Evolutionary conservation across 2,888 invertebrate species (phyloP).

Genomic region (Diadegma fenestrale): DNA sequence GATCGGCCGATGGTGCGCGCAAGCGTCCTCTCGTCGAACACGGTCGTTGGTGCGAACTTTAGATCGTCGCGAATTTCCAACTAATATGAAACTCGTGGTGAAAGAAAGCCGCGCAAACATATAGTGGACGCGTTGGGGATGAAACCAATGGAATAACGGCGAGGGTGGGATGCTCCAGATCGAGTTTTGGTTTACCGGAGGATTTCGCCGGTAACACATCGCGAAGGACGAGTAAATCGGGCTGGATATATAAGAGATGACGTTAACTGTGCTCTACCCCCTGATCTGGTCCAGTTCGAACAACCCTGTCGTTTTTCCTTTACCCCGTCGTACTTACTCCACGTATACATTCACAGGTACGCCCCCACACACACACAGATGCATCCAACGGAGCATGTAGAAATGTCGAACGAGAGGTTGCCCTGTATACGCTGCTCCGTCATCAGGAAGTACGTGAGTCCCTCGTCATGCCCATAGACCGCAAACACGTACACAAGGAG

Average conservation of each 20-base stretch:
- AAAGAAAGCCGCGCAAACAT: constrained; percentile 74
- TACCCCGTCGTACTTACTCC: not conserved
- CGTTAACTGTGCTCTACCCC: constrained; percentile 55
- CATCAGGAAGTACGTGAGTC: constrained; percentile 59
- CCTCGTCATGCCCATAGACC: constrained; percentile 48
- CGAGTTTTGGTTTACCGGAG: constrained; percentile 28
- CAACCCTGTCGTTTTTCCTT: constrained; percentile 6
- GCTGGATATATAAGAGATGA: constrained; percentile 55
- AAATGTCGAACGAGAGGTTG: constrained; percentile 52
- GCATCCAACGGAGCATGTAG: constrained; percentile 5
- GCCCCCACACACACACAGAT: not conserved
- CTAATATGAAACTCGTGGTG: constrained; percentile 81
- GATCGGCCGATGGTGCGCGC: constrained; percentile 61
- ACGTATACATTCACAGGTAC: not conserved
- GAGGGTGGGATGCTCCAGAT: constrained; percentile 27
- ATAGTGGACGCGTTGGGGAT: constrained; percentile 34
- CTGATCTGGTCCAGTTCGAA: constrained; percentile 49
- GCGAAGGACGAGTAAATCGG: constrained; percentile 27
- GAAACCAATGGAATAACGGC: constrained; percentile 36
- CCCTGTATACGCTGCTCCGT: constrained; percentile 24
- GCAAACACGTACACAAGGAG: constrained; percentile 50
- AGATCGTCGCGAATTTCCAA: constrained; percentile 75
- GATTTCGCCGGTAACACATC: constrained; percentile 40
- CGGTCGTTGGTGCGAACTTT: constrained; percentile 49
- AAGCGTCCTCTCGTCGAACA: constrained; percentile 44